phyloP scores from a whole-genome alignment of 1,140 invertebrate species.

The Anadara kagoshimensis region DNA sequence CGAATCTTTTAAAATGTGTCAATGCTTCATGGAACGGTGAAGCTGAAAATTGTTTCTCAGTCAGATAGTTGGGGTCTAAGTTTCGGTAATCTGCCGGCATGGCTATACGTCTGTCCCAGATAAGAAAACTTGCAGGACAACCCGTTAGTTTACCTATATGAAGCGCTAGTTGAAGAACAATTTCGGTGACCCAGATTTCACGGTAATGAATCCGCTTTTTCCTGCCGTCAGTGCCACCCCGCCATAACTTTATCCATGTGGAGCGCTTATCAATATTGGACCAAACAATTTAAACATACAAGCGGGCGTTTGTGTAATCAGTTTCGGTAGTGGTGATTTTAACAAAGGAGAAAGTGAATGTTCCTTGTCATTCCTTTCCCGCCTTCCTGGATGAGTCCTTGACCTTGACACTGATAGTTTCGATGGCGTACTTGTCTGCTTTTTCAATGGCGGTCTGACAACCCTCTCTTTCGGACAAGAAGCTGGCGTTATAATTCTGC shows the following conservation, averaged over 20 bases:
- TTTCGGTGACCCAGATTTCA: constrained; percentile 38
- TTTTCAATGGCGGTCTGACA: no score
- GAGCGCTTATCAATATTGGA: constrained; percentile 39
- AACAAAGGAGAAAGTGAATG: neutral
- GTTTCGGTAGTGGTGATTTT: constrained; percentile 32
- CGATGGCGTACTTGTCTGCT: no score
- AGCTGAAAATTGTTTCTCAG: constrained; percentile 33
- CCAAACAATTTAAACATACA: constrained; percentile 39
- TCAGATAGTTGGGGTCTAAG: constrained; percentile 42
- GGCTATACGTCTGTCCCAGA: constrained; percentile 39
- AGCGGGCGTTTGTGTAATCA: constrained; percentile 24
- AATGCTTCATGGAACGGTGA: constrained; percentile 44
- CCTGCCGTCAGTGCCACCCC: constrained; percentile 40
- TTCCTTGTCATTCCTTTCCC: constrained; percentile 1
- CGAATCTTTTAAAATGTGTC: constrained; percentile 31
- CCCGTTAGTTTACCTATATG: constrained; percentile 33
- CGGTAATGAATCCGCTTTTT: constrained; percentile 35
- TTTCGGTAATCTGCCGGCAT: constrained; percentile 39
- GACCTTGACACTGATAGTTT: no score
- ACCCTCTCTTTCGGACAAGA: no score
- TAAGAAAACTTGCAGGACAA: constrained; percentile 41
- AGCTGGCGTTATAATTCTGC: no score
- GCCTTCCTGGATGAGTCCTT: no score
- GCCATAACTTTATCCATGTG: constrained; percentile 46
- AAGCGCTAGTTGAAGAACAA: constrained; percentile 30